Conservation (phyloP, 2,113 vertebrate species). For the Telmatochromis sp. region DNA sequence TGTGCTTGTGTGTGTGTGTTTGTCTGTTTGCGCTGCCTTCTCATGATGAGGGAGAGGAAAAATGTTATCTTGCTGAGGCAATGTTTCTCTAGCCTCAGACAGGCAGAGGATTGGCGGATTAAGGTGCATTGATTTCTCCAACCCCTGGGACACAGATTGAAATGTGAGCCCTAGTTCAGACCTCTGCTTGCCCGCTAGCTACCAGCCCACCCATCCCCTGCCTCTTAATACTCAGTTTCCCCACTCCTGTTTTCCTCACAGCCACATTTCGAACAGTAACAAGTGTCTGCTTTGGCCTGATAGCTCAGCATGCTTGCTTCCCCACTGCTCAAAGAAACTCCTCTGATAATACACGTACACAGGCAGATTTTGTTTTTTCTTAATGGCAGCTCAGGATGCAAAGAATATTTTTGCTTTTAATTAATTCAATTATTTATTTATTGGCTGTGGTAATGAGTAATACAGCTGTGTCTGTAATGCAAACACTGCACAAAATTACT, state of each 20-base stretch:
- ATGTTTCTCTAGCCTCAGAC: conserved; percentile 48
- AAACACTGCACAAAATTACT: not conserved
- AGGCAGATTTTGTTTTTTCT: not conserved
- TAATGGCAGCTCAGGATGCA: not conserved
- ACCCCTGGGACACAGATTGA: conserved; percentile 51
- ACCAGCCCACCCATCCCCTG: conserved; percentile 9
- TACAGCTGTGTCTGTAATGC: not conserved
- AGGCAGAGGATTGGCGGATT: conserved; percentile 55
- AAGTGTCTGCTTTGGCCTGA: conserved; percentile 26
- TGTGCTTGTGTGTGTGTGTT: not conserved
- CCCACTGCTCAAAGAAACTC: not conserved
- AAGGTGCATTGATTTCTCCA: conserved; percentile 55
- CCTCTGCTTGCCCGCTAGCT: conserved; percentile 9
- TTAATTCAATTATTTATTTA: not conserved
- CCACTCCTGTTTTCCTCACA: not conserved
- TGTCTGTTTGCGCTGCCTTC: not conserved
- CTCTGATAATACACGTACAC: not conserved
- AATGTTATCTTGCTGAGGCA: conserved; percentile 44
- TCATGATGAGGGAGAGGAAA: conserved; percentile 6
- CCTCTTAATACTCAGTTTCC: conserved; percentile 19
- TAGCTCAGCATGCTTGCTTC: not conserved
- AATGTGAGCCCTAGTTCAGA: conserved; percentile 45
- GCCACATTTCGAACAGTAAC: conserved; percentile 4
- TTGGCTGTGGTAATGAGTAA: not conserved
- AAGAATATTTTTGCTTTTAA: not conserved